Evolutionary conservation across 1,140 invertebrate species (phyloP).

Genomic region (Charaxes varanes): DNA sequence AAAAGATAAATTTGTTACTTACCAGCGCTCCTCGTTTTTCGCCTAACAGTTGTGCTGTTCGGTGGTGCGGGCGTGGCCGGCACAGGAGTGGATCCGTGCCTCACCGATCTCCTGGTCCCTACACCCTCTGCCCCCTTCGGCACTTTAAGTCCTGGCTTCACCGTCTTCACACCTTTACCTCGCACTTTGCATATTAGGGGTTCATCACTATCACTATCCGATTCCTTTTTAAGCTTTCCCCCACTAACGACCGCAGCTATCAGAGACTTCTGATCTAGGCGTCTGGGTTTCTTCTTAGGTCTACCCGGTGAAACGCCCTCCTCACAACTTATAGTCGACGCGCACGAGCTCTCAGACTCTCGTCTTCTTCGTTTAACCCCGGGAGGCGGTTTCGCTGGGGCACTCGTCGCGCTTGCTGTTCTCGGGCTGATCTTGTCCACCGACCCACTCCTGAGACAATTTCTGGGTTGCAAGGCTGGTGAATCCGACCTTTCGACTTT

Average conservation of each 20-base stretch:
- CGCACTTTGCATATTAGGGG: slow-evolving; percentile 83
- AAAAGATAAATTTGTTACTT: slow-evolving; percentile 20
- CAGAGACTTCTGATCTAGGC: slow-evolving; percentile 30
- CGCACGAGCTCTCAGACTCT: slow-evolving; percentile 84
- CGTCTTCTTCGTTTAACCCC: slow-evolving; percentile 81
- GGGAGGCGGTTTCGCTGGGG: slow-evolving; percentile 30
- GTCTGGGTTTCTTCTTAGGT: slow-evolving; percentile 51
- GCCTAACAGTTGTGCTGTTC: slow-evolving; percentile 36
- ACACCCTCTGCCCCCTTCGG: slow-evolving; percentile 44
- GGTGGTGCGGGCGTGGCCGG: slow-evolving; percentile 22
- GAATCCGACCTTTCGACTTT: slow-evolving; percentile 65
- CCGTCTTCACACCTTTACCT: slow-evolving; percentile 51
- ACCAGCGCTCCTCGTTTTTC: slow-evolving; percentile 81
- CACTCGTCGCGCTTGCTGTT: slow-evolving; percentile 24
- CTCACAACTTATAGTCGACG: slow-evolving; percentile 77
- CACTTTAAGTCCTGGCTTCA: slow-evolving; percentile 28
- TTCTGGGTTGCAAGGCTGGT: slow-evolving; percentile 52
- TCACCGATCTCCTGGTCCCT: slow-evolving; percentile 57
- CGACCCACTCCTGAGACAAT: slow-evolving; percentile 54
- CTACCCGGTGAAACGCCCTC: slow-evolving; percentile 63
- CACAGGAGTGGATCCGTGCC: slow-evolving; percentile 35
- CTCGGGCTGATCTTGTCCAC: slow-evolving; percentile 62
- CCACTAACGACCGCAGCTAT: slow-evolving; percentile 23
- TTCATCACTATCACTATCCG: slow-evolving; percentile 86
- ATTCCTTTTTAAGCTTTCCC: slow-evolving; percentile 71